phyloP scores from a whole-genome alignment of 2,888 invertebrate species.

The Chorisops tibialis region DNA sequence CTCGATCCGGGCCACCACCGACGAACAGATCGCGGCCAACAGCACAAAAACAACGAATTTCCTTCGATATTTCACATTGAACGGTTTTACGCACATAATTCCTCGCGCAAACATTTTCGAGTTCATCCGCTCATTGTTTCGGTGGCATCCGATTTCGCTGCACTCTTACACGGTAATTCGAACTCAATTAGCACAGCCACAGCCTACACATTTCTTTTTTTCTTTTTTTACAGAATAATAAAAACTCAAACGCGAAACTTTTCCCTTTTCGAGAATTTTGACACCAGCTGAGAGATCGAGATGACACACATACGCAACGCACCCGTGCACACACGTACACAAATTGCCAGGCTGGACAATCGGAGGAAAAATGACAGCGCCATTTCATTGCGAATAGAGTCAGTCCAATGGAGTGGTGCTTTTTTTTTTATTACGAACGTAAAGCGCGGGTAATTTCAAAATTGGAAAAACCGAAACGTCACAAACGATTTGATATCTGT shows the following conservation, averaged over 20 bases:
- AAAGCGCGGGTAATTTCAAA: too few species aligned
- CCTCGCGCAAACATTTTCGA: slow-evolving; percentile 30
- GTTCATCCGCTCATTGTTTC: slow-evolving; percentile 30
- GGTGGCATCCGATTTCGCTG: slow-evolving; percentile 13
- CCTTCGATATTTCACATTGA: slow-evolving; percentile 51
- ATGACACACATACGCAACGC: slow-evolving; percentile 29
- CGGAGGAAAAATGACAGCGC: too few species aligned
- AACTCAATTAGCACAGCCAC: slow-evolving; percentile 26
- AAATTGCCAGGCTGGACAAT: slow-evolving; percentile 4
- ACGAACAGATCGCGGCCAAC: slow-evolving; percentile 18
- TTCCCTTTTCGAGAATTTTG: slow-evolving; percentile 28
- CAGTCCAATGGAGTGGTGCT: too few species aligned
- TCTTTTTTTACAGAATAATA: slow-evolving; percentile 21
- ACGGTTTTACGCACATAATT: slow-evolving; percentile 36
- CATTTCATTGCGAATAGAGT: too few species aligned
- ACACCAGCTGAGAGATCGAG: slow-evolving; percentile 33
- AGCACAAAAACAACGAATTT: slow-evolving; percentile 42
- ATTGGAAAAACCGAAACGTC: too few species aligned
- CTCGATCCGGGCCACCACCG: slow-evolving; percentile 31
- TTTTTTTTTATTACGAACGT: too few species aligned
- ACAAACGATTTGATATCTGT: too few species aligned
- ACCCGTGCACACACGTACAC: slow-evolving; percentile 6
- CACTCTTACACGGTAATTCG: slow-evolving; percentile 1
- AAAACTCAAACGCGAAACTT: slow-evolving; percentile 27
- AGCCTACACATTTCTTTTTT: slow-evolving; percentile 28